Evolutionary conservation across 2,888 invertebrate species (phyloP).

Genomic region (Epinotia bilunana): DNA sequence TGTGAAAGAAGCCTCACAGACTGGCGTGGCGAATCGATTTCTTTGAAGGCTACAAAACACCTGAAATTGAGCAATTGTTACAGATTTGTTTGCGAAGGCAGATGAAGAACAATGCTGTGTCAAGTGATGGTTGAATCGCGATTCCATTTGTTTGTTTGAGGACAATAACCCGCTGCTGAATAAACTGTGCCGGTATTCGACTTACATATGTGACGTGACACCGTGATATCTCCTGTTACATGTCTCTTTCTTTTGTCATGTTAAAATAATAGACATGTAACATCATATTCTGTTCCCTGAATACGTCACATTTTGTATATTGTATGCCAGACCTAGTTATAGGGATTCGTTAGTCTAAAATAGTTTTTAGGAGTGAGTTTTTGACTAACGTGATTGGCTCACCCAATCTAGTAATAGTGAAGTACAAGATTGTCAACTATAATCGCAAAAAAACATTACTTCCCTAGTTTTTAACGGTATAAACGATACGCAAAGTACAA

Average conservation of each 20-base stretch:
- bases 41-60: conserved; percentile 20
- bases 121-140: neutral
- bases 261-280: too few species aligned
- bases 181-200: neutral
- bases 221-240: too few species aligned
- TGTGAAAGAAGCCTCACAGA: conserved; percentile 33
- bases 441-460: neutral
- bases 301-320: too few species aligned
- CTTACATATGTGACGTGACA: too few species aligned
- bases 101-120: neutral
- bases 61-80: conserved; percentile 23
- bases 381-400: neutral
- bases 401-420: neutral
- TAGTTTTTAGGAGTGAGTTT: neutral
- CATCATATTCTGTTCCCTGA: too few species aligned
- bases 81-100: conserved; percentile 22
- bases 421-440: too few species aligned
- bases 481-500: neutral
- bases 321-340: too few species aligned
- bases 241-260: too few species aligned
- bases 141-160: neutral
- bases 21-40: conserved; percentile 23
- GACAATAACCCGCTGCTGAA: neutral
- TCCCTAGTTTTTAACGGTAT: neutral
- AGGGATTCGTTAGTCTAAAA: too few species aligned